Evolutionary conservation across 2,797 vertebrate species (phyloP).

Genomic region (Macrochelys suwanniensis): DNA sequence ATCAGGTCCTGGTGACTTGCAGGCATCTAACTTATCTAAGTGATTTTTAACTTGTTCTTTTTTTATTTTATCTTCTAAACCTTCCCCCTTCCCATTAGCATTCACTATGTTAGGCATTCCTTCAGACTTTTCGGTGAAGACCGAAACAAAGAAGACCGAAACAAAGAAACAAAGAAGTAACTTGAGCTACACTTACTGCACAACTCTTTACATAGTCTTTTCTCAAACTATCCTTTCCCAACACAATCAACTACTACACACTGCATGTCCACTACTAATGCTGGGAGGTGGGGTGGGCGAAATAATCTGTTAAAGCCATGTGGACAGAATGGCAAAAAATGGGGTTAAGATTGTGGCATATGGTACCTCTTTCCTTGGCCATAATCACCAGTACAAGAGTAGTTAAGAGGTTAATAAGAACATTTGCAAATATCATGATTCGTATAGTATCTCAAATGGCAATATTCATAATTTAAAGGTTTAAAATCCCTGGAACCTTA

Average conservation of each 20-base stretch:
- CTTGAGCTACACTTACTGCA: neutral
- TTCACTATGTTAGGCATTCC: too few relatives aligned
- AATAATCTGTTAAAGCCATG: neutral
- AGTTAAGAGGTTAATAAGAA: neutral
- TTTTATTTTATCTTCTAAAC: too few relatives aligned
- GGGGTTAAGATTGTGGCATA: neutral
- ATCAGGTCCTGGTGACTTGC: too few relatives aligned
- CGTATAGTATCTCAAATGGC: neutral
- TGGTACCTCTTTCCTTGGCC: neutral
- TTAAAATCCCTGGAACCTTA: neutral
- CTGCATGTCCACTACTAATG: neutral
- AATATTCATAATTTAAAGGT: neutral
- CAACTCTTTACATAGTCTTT: neutral
- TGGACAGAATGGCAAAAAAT: neutral
- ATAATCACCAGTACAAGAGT: neutral
- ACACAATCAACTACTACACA: neutral
- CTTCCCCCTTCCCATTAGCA: too few relatives aligned
- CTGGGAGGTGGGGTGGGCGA: neutral
- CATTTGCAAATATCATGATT: neutral
- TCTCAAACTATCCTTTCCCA: neutral
- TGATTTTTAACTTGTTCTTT: too few relatives aligned
- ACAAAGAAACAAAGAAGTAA: too few relatives aligned
- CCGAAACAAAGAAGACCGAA: too few relatives aligned
- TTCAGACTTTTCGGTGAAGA: too few relatives aligned
- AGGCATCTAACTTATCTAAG: too few relatives aligned